Conservation (phyloP, 1,140 invertebrate species). For the Lutraria rhynchaena region DNA sequence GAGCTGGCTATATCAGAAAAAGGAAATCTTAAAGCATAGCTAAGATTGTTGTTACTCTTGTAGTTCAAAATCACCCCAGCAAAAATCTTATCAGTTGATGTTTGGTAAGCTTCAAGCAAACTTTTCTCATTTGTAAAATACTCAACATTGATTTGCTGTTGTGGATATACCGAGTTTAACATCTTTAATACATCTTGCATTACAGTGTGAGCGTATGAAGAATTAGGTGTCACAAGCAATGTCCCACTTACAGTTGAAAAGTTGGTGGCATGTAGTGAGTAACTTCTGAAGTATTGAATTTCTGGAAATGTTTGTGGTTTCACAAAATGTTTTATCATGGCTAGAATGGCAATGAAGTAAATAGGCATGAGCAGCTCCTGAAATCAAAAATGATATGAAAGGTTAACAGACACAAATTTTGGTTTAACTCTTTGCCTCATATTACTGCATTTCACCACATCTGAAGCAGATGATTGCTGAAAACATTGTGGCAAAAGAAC, state of each 20-base stretch:
- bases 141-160: background rate
- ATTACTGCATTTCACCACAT: too few relatives aligned
- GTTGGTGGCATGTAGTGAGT: background rate
- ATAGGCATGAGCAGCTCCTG: conserved; percentile 74
- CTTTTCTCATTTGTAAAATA: conserved; percentile 46
- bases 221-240: background rate
- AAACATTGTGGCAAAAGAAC: too few relatives aligned
- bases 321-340: conserved; percentile 62
- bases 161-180: background rate
- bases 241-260: background rate
- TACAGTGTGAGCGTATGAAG: background rate
- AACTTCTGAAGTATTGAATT: conserved; percentile 53
- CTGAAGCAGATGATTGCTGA: too few relatives aligned
- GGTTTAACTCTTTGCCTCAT: too few relatives aligned
- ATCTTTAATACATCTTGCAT: background rate
- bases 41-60: conserved; percentile 16
- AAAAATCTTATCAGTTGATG: background rate
- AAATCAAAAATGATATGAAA: too few relatives aligned
- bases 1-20: background rate
- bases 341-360: conserved; percentile 69
- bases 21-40: conserved; percentile 60
- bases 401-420: too few relatives aligned
- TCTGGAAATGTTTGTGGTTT: conserved; percentile 58
- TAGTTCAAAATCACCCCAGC: conserved; percentile 64
- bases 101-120: conserved; percentile 55